phyloP scores from a whole-genome alignment of 2,113 vertebrate genomes.

The Cygnus buccinator region DNA sequence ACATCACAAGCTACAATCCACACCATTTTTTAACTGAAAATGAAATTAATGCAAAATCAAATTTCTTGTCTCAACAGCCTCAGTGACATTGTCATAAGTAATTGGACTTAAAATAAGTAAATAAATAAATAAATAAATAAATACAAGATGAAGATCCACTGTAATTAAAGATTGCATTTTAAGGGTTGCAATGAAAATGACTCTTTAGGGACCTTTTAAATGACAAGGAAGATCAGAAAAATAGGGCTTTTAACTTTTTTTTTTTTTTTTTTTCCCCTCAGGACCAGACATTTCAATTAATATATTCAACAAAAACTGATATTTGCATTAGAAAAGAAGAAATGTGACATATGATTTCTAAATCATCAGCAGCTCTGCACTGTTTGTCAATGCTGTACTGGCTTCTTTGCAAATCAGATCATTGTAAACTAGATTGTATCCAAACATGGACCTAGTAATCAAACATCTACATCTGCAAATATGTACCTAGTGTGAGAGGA shows the following conservation, averaged over 20 bases:
- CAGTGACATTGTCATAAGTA: background rate
- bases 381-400: background rate
- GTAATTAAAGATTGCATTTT: background rate
- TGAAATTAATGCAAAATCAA: background rate
- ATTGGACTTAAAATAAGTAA: background rate
- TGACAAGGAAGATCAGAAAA: background rate
- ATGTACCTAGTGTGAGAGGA: background rate
- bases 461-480: background rate
- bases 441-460: background rate
- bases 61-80: background rate
- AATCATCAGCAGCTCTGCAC: background rate
- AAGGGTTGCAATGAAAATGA: background rate
- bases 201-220: background rate
- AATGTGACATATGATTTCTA: background rate
- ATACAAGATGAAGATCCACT: background rate
- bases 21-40: background rate
- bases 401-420: background rate
- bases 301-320: background rate
- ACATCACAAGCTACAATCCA: background rate
- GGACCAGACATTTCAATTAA: background rate
- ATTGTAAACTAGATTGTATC: background rate
- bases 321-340: background rate
- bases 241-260: rapidly evolving
- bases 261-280: background rate
- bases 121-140: background rate